Evolutionary conservation across 2,113 vertebrate species (phyloP).

Genomic region (Callocephalon fimbriatum): DNA sequence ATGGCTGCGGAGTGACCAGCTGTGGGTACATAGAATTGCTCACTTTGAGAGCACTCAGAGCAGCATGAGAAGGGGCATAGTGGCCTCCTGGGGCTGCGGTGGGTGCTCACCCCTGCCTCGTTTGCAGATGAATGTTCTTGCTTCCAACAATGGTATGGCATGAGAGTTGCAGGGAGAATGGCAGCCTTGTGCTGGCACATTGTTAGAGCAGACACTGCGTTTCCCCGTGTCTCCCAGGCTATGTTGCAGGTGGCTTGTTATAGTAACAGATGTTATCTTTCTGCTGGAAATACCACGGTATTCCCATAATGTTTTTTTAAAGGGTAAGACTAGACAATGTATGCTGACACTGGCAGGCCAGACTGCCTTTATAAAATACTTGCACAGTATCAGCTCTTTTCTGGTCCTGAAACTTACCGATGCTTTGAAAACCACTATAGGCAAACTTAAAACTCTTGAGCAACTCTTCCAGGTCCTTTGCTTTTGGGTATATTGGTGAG

Average conservation of each 20-base stretch:
- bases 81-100: neutral
- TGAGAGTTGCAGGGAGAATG: fast-evolving
- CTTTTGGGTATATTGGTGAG: fast-evolving
- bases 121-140: too few species aligned
- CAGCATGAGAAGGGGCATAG: neutral
- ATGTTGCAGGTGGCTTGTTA: neutral
- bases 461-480: neutral
- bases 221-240: fast-evolving
- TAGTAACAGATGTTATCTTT: neutral
- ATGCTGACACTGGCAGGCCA: neutral
- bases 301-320: neutral
- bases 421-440: neutral
- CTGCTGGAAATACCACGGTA: neutral
- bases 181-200: neutral
- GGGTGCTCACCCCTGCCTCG: fast-evolving
- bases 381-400: neutral
- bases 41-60: fast-evolving
- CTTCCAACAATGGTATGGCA: fast-evolving
- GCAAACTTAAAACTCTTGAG: neutral
- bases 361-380: neutral
- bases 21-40: fast-evolving
- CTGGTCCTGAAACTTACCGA: neutral
- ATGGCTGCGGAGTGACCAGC: too few species aligned
- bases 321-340: neutral
- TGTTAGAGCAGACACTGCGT: fast-evolving